Conservation (phyloP, 2,797 vertebrate genomes). For the Tragelaphus oryx region DNA sequence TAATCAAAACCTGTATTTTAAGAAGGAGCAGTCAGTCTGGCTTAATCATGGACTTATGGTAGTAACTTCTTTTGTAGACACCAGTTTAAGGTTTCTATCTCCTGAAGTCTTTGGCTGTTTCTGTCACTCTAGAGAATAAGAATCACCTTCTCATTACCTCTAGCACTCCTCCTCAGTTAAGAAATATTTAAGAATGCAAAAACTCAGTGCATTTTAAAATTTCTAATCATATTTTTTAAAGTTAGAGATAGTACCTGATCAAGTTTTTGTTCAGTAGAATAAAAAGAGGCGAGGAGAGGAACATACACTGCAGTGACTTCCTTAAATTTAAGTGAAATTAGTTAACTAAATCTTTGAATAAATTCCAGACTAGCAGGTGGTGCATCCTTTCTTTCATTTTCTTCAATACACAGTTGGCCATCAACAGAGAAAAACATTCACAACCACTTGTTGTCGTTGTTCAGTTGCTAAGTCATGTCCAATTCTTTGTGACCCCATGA, state of each 20-base stretch:
- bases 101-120: background rate
- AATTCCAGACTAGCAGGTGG: background rate
- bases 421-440: background rate
- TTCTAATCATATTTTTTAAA: slow-evolving; percentile 2
- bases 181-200: slow-evolving; percentile 40
- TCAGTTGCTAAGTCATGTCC: background rate
- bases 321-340: background rate
- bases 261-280: background rate
- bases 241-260: background rate
- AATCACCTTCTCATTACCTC: background rate
- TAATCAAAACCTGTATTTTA: background rate
- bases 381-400: background rate
- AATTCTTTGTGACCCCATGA: background rate
- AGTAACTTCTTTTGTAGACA: background rate
- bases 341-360: background rate
- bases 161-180: slow-evolving; percentile 1
- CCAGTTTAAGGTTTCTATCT: slow-evolving; percentile 3
- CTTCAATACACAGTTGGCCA: background rate
- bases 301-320: background rate
- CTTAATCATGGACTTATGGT: background rate
- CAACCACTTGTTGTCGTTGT: background rate
- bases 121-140: background rate
- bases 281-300: background rate
- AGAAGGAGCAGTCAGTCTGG: background rate
- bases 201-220: background rate